These are phyloP conservation scores for Sebastolobus alascanus DNA, from an alignment of 2,797 vertebrate species.

Conservation along the genomic window DNA sequence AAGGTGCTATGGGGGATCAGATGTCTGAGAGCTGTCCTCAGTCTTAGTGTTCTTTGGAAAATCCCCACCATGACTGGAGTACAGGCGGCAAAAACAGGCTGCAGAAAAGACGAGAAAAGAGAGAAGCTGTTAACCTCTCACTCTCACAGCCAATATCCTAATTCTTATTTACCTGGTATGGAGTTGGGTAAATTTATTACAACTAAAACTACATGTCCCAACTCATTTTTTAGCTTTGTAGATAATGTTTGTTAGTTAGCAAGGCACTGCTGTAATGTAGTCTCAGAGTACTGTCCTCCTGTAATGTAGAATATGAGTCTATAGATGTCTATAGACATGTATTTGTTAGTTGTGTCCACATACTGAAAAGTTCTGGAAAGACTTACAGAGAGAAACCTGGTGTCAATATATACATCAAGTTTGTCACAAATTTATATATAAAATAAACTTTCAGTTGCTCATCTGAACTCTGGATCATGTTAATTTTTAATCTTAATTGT, in stretches of 20 bases:
- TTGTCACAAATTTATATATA: not conserved
- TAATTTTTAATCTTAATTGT: not conserved
- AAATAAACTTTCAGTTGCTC: not conserved
- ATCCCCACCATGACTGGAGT: constrained; percentile 55
- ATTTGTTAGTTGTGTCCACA: not conserved
- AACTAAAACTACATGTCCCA: not conserved
- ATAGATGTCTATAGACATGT: not conserved
- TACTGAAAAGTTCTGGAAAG: not conserved
- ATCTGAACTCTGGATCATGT: not conserved
- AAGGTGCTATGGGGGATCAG: constrained; percentile 8
- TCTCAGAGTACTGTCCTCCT: not conserved
- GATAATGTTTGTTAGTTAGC: not conserved
- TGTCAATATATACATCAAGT: accelerated
- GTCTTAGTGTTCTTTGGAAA: constrained; percentile 46
- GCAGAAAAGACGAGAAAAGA: not conserved
- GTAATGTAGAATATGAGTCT: not conserved
- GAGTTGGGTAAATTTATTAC: not conserved
- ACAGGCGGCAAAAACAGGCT: not conserved
- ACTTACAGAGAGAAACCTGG: not conserved
- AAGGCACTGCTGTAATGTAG: not conserved
- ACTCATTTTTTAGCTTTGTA: not conserved
- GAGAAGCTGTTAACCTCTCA: not conserved
- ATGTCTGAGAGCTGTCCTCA: constrained; percentile 48
- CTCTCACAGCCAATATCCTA: not conserved
- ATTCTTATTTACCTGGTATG: not conserved